Evolutionary conservation across 2,888 invertebrate species (phyloP), one percentile per base, ranked within the genome.

Genomic region (Caenorhabditis wallacei): DNA sequence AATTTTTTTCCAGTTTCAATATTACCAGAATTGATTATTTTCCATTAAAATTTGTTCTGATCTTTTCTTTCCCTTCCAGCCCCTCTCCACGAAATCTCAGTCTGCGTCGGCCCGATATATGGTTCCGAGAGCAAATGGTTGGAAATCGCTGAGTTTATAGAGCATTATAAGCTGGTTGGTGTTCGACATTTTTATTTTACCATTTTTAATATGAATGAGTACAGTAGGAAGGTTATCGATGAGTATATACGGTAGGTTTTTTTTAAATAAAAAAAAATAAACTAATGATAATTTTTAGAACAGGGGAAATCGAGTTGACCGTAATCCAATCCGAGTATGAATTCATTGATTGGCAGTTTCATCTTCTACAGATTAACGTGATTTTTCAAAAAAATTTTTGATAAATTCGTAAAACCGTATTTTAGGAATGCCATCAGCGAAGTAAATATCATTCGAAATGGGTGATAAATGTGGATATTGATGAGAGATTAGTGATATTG

Each of bases 191-290:
- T 74, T 11, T 74, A 74, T 22, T 64, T 74, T n/a, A 74, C 74
- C 0, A 64, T 74, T n/a, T 74, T 74, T 56, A 74, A 74, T 26
- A 74, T 74, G 46, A 56, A 74, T 35, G 74, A 74, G 64, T 74
- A 74, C 48, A 64, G 74, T 22, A 30, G 74, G n/a, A 74, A 74
- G 64, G 56, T 74, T 0, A 24, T 72, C 61, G 74, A 74, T 26
- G 63, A 74, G 35, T 64, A 56, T 53, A 20, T 53, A 10, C 24
- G 51, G 35, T 48, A 2, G 5, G 26, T 40, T 40, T 37, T 43
- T n/a, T 10, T 40, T 40, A 40, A 13, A 13, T 5, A 2, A 40
- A 13, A 10, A 40, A 13, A 40, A 13, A 2, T 40, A 16, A 40
- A 7, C 35, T 35, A 35, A 35, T 35, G 4, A 7, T 10, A 10